Evolutionary conservation across 1,140 invertebrate genomes (phyloP), one percentile per base, ranked within the genome.

Genomic region (Nasonia giraulti): DNA sequence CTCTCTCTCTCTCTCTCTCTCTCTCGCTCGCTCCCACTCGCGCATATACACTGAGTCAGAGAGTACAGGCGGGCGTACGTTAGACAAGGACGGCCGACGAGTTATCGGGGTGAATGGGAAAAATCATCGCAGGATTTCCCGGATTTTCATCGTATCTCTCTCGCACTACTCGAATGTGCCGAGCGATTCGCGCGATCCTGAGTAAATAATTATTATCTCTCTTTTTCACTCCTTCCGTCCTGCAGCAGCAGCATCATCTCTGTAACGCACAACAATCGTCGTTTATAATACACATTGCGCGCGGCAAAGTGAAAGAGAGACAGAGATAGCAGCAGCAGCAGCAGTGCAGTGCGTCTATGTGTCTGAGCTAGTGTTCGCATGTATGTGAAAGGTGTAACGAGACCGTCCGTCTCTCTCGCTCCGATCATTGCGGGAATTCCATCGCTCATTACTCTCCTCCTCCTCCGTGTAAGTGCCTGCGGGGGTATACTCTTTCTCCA

Each of bases 401-500:
- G 81, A 47, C 11, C 74, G 73, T 8, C 62, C 2, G 37, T 77
- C 55, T 76, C 74, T 83, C 27, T 82, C 71, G 75, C 75, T n/a
- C 12, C 69, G 55, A 84, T 84, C 74, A 84, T 84, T 84, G 69
- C 78, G 77, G 78, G 78, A 84, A 84, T 84, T 84, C 83, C 83
- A 75, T 80, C 44, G 47, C 83, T 84, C 62, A 20, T 74, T 73
- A 47, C 62, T 23, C 82, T 50, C 62, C 74, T 83, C 82, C 82
- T 50, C 40, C 74, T 78, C 82, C 7, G 27, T 55, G 62, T 33
- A 79, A n/a, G 23, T 78, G 10, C 17, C 17, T 68, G 33, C 33
- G 17, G 75, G 20, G 27, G 23, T 77, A 47, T 47, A 37, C 20
- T 44, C 11, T 27, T 69, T 62, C 55, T 62, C 55, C 68, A 71